A percentile compares a stretch with the other conserved stretches of the same genome.
phyloP scores from a whole-genome alignment of 30 jellyfish, hydroid and myxozoan species.

The Mastigias papua region DNA sequence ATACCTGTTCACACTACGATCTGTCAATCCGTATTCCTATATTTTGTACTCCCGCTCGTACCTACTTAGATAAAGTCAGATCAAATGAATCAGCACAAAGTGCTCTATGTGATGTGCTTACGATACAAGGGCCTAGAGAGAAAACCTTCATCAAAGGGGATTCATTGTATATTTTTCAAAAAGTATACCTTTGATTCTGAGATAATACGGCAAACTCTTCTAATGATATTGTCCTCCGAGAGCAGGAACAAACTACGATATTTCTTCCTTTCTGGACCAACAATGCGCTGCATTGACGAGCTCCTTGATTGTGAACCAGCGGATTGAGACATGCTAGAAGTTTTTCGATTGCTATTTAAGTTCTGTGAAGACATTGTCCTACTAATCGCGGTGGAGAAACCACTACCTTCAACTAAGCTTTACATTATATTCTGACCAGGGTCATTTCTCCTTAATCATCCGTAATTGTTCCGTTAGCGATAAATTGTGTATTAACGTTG shows the following conservation, averaged over 20 bases:
- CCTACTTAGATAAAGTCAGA: too few relatives aligned
- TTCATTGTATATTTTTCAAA: not conserved
- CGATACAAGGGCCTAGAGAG: too few relatives aligned
- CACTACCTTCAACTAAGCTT: not conserved
- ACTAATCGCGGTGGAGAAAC: conserved; percentile 7
- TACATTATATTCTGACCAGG: not conserved
- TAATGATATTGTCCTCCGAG: conserved; percentile 71
- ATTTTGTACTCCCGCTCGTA: not conserved
- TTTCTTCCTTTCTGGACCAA: conserved; percentile 83
- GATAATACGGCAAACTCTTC: conserved; percentile 75
- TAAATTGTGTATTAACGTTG: conserved; percentile 28
- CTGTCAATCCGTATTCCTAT: not conserved
- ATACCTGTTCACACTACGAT: not conserved
- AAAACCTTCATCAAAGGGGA: too few relatives aligned
- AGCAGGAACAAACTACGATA: conserved; percentile 73
- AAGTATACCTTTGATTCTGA: conserved; percentile 84
- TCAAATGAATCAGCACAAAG: too few relatives aligned
- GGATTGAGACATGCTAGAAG: conserved; percentile 73
- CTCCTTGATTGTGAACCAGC: conserved; percentile 85
- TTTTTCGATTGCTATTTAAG: conserved; percentile 60
- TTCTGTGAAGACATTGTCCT: conserved; percentile 54
- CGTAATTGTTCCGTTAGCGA: conserved; percentile 5
- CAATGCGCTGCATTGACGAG: conserved; percentile 81
- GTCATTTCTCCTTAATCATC: conserved; percentile 14
- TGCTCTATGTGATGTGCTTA: too few relatives aligned